phyloP scores from a whole-genome alignment of 2,888 invertebrate species.

The Meandrusa payeni region DNA sequence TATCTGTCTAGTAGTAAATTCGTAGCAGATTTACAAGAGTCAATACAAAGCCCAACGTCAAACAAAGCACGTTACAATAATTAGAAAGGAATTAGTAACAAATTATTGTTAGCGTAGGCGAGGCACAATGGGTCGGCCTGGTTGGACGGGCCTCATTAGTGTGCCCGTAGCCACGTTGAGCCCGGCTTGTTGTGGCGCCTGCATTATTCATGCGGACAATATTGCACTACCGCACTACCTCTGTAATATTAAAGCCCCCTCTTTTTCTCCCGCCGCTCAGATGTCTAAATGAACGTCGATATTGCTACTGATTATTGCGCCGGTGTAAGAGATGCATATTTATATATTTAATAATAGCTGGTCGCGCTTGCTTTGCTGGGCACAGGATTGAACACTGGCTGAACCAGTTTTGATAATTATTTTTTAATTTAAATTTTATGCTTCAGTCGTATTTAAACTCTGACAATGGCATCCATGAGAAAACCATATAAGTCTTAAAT shows the following conservation, averaged over 20 bases:
- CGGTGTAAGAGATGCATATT: too few species aligned
- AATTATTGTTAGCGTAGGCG: constrained; percentile 68
- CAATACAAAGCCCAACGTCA: constrained; percentile 29
- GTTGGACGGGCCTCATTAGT: constrained; percentile 72
- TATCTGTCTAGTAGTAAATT: too few species aligned
- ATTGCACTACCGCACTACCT: constrained; percentile 55
- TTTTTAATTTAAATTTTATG: too few species aligned
- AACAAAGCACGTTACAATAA: constrained; percentile 51
- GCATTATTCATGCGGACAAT: constrained; percentile 78
- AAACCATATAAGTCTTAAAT: too few species aligned
- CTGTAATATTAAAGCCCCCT: constrained; percentile 26
- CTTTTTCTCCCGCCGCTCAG: constrained; percentile 46
- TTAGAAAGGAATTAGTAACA: constrained; percentile 74
- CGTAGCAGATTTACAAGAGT: constrained; percentile 15
- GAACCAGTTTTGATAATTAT: too few species aligned
- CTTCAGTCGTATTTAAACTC: too few species aligned
- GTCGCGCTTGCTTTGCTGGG: too few species aligned
- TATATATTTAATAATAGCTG: too few species aligned
- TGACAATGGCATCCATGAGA: too few species aligned
- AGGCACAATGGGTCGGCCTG: constrained; percentile 58
- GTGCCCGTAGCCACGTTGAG: constrained; percentile 55
- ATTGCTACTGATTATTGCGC: constrained; percentile 30
- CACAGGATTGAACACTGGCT: too few species aligned
- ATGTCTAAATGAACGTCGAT: constrained; percentile 46
- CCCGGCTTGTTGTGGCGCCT: constrained; percentile 52